phyloP scores from a whole-genome alignment of 2,888 invertebrate genomes.

The Heliothis peltigera region DNA sequence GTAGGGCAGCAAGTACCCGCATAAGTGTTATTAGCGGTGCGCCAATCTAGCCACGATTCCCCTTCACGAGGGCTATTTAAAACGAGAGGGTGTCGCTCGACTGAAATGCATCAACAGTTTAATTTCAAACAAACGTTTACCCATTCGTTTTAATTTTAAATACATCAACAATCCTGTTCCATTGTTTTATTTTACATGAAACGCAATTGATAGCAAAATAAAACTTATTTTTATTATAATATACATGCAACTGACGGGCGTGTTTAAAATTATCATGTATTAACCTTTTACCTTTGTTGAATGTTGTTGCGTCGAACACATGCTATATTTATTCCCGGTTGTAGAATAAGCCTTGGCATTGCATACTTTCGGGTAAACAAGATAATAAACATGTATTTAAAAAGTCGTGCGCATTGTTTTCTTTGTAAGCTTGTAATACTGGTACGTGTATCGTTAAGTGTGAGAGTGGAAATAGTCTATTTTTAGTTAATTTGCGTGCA shows the following conservation, averaged over 20 bases:
- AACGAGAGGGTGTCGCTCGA: conserved; percentile 78
- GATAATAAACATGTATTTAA: conserved; percentile 34
- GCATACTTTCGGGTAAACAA: conserved; percentile 43
- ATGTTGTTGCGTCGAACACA: conserved; percentile 21
- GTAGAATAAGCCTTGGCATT: conserved; percentile 48
- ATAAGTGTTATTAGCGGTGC: conserved; percentile 83
- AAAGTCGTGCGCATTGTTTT: conserved; percentile 41
- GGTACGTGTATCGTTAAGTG: conserved; percentile 61
- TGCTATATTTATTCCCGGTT: conserved; percentile 29
- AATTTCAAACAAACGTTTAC: conserved; percentile 55
- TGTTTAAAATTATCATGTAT: conserved; percentile 39
- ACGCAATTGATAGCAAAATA: conserved; percentile 8
- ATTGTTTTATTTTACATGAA: conserved; percentile 23
- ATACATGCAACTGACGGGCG: conserved; percentile 21
- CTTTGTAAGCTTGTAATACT: conserved; percentile 53
- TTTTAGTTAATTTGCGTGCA: conserved; percentile 85
- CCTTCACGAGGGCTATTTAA: conserved; percentile 79
- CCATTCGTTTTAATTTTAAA: conserved; percentile 57
- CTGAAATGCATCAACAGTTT: conserved; percentile 76
- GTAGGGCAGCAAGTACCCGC: conserved; percentile 79
- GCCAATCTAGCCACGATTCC: conserved; percentile 83
- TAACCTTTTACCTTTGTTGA: conserved; percentile 53
- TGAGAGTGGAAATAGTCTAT: conserved; percentile 74
- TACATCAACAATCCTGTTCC: conserved; percentile 37
- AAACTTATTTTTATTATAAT: conserved; percentile 13